phyloP scores from a whole-genome alignment of 2,797 vertebrate species.

The Synaphobranchus kaupii region DNA sequence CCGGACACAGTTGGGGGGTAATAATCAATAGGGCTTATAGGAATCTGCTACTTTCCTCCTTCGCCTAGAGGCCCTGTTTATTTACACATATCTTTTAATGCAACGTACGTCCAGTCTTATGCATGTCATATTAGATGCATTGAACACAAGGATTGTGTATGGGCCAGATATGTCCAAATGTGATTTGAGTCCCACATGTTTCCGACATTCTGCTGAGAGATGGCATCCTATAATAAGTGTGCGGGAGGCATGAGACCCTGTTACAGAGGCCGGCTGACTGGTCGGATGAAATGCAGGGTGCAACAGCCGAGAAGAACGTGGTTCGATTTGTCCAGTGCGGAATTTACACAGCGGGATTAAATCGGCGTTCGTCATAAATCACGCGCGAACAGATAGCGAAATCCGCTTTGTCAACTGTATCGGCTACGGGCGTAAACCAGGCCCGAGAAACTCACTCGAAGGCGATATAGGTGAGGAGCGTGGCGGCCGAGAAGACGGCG shows the following conservation, averaged over 20 bases:
- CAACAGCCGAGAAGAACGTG: too few relatives aligned
- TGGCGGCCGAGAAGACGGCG: constrained; percentile 90
- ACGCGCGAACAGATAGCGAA: not conserved
- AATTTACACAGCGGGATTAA: not conserved
- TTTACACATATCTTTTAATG: not conserved
- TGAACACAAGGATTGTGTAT: not conserved
- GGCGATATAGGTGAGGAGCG: constrained; percentile 93
- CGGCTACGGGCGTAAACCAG: not conserved
- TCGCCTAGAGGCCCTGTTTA: not conserved
- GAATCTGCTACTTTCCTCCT: not conserved
- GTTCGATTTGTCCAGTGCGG: too few relatives aligned
- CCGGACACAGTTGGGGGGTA: not conserved
- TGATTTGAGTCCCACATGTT: too few relatives aligned
- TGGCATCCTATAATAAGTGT: too few relatives aligned
- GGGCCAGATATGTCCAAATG: not conserved
- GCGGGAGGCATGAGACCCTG: too few relatives aligned
- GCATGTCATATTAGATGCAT: not conserved
- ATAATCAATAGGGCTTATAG: not conserved
- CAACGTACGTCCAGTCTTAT: not conserved
- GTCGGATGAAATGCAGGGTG: too few relatives aligned
- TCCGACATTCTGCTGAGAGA: too few relatives aligned
- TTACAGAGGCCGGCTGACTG: too few relatives aligned
- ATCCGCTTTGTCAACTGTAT: not conserved
- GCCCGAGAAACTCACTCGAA: constrained; percentile 86
- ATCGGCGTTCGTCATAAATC: not conserved